Evolutionary conservation across 2,113 vertebrate genomes (phyloP).

Genomic region (Climacteris rufus): DNA sequence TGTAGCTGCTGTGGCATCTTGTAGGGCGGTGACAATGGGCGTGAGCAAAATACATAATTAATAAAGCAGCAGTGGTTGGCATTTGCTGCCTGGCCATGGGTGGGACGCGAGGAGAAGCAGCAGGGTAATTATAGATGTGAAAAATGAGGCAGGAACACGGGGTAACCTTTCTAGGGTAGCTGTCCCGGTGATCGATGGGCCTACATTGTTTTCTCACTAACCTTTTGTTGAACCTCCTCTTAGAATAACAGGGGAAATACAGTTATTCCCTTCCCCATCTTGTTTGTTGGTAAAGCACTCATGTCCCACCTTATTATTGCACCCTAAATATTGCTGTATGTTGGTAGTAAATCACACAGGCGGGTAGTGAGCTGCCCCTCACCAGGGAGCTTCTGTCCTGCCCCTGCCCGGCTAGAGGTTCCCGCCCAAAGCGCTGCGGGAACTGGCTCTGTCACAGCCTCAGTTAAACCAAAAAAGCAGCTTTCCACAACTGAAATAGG

Average conservation of each 20-base stretch:
- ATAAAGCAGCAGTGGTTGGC: constrained; percentile 2
- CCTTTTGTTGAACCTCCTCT: constrained; percentile 69
- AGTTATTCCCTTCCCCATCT: constrained; percentile 54
- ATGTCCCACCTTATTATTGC: background rate
- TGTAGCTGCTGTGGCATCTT: background rate
- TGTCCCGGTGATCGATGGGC: constrained; percentile 62
- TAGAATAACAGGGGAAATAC: constrained; percentile 61
- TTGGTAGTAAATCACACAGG: background rate
- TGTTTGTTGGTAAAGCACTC: constrained; percentile 52
- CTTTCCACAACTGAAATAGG: background rate
- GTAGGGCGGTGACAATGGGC: background rate
- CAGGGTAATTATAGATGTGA: constrained; percentile 63
- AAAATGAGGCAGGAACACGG: constrained; percentile 42
- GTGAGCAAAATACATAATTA: constrained; percentile 59
- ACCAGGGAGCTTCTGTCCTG: background rate
- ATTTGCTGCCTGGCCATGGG: background rate
- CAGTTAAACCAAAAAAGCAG: background rate
- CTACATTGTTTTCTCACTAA: constrained; percentile 67
- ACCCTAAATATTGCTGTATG: background rate
- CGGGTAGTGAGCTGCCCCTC: background rate
- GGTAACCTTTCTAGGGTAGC: constrained; percentile 60
- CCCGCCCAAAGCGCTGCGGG: fast-evolving
- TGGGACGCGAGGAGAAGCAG: background rate
- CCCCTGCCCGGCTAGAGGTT: background rate
- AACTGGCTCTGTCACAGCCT: background rate